Base-by-base conservation (phyloP, 2,113 vertebrate species). In the Vicugna pacos region DNA sequence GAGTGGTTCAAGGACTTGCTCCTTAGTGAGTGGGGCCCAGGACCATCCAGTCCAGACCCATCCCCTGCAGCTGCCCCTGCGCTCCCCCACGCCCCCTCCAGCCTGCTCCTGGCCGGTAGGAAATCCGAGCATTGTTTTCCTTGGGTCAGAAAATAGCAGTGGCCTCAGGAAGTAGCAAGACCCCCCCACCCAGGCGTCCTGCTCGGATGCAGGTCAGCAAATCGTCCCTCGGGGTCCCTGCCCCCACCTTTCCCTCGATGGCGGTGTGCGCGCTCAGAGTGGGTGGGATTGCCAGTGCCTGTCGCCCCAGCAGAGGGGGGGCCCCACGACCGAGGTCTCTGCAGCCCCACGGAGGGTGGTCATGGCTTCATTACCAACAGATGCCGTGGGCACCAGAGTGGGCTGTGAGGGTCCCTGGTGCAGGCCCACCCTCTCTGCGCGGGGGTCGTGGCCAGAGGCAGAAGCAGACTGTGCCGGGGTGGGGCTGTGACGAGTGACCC, bases 111-210 rank as follows among this genome's bases (percentile, higher is more conserved):
- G 75, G 42, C 52, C 67, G 0, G 0, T 56, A 84, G 98, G 97
- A 98, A 96, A 97, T 97, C 96, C 97, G 80, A 11, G 6, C 94
- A 96, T 97, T 98, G 98, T 98, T 92, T 38, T 79, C 83, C 75
- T 46, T 28, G 4, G 16, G 22, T 93, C 62, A 96, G 96, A 97
- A 97, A 97, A 97, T 86, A 98, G 95, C 89, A 42, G 69, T 14
- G 7, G 86, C 95, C 58, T 94, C 84, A 38, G 93, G 97, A 96
- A 97, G 72, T 17, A 60, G 35, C 2, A 0, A 48, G 67, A 16
- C 38, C 77, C 92, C 64, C 54, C 46, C 15, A 38, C 28, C 19
- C 10, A 77, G 87, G 60, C 84, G 3, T 30, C 93, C 76, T 54
- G 16, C n/a, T 46, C 3, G 2, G 30, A 42, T 6, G 22, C 70